Base-by-base conservation (phyloP, 2,888 invertebrate species). In the Phortica okadai region DNA sequence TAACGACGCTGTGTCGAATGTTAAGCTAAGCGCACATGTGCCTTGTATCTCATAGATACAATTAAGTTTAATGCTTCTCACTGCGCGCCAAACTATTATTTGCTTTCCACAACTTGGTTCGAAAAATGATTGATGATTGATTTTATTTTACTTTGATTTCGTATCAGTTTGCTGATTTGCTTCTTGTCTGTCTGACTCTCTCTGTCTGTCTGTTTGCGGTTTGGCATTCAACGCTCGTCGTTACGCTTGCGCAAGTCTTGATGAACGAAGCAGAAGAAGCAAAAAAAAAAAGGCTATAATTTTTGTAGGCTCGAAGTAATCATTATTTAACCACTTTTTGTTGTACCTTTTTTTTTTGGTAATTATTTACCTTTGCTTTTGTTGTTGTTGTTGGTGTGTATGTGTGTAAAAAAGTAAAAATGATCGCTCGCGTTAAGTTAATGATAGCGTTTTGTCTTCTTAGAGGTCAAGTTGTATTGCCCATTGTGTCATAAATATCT, bases 1-100 rank as follows among this genome's bases (percentile, higher is more conserved):
- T 82, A 81, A 85, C 86, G 33, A 33, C 33, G 33, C 4, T 33
- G 33, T 33, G 33, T 33, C 33, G 54, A n/a, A 10, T 54, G 54
- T 6, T 54, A n/a, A 54, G 54, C 54, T 54, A 3, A 54, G 54
- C 54, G 33, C 33, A 33, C 0, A 33, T 33, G 33, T 33, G 33
- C 33, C 33, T 33, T 33, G 33, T 33, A 33, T 33, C 33, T 33
- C 33, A 33, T 33, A 33, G 33, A 33, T 33, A 33, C 33, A 33
- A 33, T 33, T 33, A 33, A 33, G 33, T 5, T 33, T 4, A 33
- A 33, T 33, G 1, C 4, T 33, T 33, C 33, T 33, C 33, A 33
- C 33, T 33, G 33, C 33, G 33, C 33, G 1, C 33, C 33, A 33
- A 33, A 33, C 33, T 33, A 33, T 33, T 33, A 33, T 33, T 33